Evolutionary conservation across 2,888 invertebrate genomes (phyloP).

Genomic region (Philereme transversata): DNA sequence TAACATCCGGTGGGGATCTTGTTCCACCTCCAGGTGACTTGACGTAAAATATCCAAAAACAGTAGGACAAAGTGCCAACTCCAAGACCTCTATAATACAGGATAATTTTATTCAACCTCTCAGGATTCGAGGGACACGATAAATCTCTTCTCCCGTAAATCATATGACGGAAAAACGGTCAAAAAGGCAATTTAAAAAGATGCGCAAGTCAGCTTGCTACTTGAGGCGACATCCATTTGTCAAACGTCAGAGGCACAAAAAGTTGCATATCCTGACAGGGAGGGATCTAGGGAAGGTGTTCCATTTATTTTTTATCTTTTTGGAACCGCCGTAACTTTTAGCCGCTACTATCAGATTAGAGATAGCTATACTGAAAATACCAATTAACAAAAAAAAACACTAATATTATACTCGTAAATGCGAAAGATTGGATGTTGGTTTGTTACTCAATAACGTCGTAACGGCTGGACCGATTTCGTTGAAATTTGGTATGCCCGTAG

Average conservation of each 20-base stretch:
- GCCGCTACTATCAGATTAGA: too few relatives aligned
- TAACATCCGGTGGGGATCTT: too few relatives aligned
- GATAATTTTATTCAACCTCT: conserved; percentile 32
- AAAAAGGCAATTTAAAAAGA: conserved; percentile 46
- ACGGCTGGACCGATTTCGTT: too few relatives aligned
- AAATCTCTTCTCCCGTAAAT: conserved; percentile 39
- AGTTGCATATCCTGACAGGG: conserved; percentile 29
- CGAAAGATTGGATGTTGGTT: too few relatives aligned
- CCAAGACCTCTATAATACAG: conserved; percentile 2
- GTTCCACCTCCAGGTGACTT: too few relatives aligned
- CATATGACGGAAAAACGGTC: conserved; percentile 30
- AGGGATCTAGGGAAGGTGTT: neutral
- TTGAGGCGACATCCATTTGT: conserved; percentile 47
- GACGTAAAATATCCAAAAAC: neutral
- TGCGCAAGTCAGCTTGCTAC: conserved; percentile 46
- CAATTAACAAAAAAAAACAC: too few relatives aligned
- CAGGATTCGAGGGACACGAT: conserved; percentile 26
- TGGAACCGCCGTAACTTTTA: neutral
- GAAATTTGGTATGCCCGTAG: too few relatives aligned
- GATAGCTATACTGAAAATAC: too few relatives aligned
- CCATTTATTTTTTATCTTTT: too few relatives aligned
- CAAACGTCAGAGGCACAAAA: conserved; percentile 48
- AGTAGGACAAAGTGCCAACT: conserved; percentile 5
- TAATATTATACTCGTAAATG: too few relatives aligned
- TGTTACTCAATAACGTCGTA: too few relatives aligned